Percentiles rank a stretch among this genome's conserved stretches.
These are phyloP conservation scores for Sarotherodon lohbergeri DNA, from an alignment of 2,113 vertebrate genomes.

Conservation along the genomic window DNA sequence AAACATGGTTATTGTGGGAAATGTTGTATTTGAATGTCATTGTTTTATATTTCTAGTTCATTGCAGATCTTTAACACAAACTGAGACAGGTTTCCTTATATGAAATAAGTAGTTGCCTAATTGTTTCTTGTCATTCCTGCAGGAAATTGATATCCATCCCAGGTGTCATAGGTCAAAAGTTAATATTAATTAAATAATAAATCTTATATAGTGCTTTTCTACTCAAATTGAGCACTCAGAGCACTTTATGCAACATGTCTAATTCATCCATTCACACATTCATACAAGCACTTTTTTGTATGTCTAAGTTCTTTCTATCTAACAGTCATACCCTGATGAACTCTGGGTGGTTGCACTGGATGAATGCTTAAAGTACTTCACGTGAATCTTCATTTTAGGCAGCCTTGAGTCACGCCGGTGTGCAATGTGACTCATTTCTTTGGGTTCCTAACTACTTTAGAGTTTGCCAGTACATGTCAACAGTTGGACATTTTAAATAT, in stretches of 20 bases:
- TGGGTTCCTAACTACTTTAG: background rate
- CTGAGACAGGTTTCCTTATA: background rate
- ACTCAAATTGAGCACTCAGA: background rate
- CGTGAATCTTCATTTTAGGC: background rate
- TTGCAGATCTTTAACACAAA: background rate
- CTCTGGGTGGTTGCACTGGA: background rate
- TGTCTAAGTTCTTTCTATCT: background rate
- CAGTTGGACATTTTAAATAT: constrained; percentile 58
- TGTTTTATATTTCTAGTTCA: background rate
- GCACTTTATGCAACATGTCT: background rate
- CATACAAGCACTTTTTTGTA: background rate
- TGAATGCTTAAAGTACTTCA: background rate
- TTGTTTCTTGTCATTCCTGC: background rate
- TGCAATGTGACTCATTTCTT: constrained; percentile 9
- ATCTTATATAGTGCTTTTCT: background rate
- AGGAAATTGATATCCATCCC: background rate
- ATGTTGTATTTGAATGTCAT: background rate
- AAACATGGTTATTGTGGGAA: background rate
- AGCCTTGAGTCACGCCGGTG: background rate
- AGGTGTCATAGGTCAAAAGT: background rate
- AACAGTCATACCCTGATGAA: background rate
- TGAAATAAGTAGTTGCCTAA: background rate
- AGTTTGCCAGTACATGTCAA: constrained; percentile 27
- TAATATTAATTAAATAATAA: background rate
- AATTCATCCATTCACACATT: background rate